Percentiles rank a stretch among this genome's conserved stretches.
phyloP scores from a whole-genome alignment of 1,140 invertebrate species.

The Lithobius niger region DNA sequence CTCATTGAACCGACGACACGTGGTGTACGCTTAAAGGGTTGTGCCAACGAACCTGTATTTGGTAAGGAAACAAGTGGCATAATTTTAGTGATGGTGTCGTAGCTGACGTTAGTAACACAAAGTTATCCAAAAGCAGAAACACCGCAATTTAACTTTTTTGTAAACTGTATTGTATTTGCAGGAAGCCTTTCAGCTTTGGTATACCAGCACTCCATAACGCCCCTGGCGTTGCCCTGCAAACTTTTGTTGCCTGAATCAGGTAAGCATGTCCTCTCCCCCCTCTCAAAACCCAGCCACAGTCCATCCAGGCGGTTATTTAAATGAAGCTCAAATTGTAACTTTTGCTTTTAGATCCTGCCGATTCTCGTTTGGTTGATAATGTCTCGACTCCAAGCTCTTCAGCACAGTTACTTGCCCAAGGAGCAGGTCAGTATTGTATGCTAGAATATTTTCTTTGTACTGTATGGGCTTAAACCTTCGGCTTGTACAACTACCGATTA shows the following conservation, averaged over 20 bases:
- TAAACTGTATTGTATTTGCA: slow-evolving; percentile 23
- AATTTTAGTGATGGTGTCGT: no score
- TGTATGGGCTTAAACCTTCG: background rate
- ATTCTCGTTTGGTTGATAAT: background rate
- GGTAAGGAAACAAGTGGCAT: no score
- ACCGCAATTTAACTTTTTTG: no score
- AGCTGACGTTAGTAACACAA: no score
- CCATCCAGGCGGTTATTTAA: background rate
- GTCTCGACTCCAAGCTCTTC: slow-evolving; percentile 34
- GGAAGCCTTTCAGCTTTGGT: slow-evolving; percentile 85
- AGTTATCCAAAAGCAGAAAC: no score
- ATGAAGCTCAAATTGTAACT: background rate
- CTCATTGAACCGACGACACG: slow-evolving; percentile 90
- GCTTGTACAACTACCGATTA: background rate
- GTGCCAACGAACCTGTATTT: slow-evolving; percentile 93
- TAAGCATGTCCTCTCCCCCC: background rate
- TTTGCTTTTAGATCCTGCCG: background rate
- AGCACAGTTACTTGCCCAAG: slow-evolving; percentile 48
- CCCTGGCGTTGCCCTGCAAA: slow-evolving; percentile 81
- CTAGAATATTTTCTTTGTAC: background rate
- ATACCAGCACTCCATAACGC: slow-evolving; percentile 94
- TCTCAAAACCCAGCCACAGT: background rate
- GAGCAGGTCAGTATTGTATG: slow-evolving; percentile 43
- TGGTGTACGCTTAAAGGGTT: slow-evolving; percentile 90
- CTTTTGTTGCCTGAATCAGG: slow-evolving; percentile 61